A percentile compares a stretch with the other conserved stretches of the same genome.
Conservation (phyloP, 2,113 vertebrate species). For the Tor tambroides region DNA sequence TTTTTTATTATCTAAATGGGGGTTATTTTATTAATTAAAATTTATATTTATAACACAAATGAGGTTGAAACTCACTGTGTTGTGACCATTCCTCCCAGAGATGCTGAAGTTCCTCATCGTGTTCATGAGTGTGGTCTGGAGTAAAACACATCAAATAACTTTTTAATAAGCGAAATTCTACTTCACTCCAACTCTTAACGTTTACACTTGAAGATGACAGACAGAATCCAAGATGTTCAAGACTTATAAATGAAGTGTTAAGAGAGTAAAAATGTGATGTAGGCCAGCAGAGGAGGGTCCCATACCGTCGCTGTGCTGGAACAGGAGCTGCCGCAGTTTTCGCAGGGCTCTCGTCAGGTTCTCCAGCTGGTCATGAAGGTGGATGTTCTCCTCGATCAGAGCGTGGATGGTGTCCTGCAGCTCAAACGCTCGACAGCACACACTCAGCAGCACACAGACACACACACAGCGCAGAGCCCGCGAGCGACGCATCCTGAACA, state of each 20-base stretch:
- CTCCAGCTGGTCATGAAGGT: slow-evolving; percentile 79
- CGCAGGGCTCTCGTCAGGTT: slow-evolving; percentile 78
- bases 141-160: not conserved
- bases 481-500: slow-evolving; percentile 15
- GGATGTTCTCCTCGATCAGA: slow-evolving; percentile 80
- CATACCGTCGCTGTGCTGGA: slow-evolving; percentile 58
- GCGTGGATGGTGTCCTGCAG: slow-evolving; percentile 81
- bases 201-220: too few relatives aligned
- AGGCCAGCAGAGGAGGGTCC: too few relatives aligned
- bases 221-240: too few relatives aligned
- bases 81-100: slow-evolving; percentile 77
- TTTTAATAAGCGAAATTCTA: not conserved
- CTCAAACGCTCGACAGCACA: slow-evolving; percentile 71
- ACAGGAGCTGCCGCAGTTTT: slow-evolving; percentile 74
- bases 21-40: not conserved
- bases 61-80: slow-evolving; percentile 64
- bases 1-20: not conserved
- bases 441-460: slow-evolving; percentile 42
- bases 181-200: too few relatives aligned
- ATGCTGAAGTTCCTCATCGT: slow-evolving; percentile 65
- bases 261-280: too few relatives aligned
- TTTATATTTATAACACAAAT: too few relatives aligned
- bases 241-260: too few relatives aligned
- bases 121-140: slow-evolving; percentile 48
- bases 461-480: not conserved